These are phyloP conservation scores for Percopsis omiscomaycus DNA, from an alignment of 2,797 vertebrate genomes.

Conservation along the genomic window DNA sequence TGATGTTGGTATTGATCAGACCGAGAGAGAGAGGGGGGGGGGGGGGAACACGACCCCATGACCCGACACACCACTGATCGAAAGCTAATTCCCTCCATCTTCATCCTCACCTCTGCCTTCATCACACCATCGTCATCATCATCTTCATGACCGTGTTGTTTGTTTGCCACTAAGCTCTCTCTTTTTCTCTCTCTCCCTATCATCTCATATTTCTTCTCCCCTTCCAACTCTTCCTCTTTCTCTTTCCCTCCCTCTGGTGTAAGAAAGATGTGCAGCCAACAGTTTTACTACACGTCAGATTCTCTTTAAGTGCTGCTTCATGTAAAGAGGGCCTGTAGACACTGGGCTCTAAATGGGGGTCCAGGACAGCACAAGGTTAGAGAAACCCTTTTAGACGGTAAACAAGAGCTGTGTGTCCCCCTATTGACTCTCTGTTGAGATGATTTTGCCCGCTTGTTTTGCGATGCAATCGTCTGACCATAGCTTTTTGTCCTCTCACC, in stretches of 20 bases:
- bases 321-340: too few species aligned
- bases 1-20: constrained; percentile 71
- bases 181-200: constrained; percentile 15
- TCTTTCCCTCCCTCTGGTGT: too few species aligned
- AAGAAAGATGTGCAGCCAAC: constrained; percentile 34
- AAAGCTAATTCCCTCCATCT: constrained; percentile 70
- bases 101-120: constrained; percentile 50
- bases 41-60: constrained; percentile 59
- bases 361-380: too few species aligned
- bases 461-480: too few species aligned
- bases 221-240: constrained; percentile 50
- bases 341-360: too few species aligned
- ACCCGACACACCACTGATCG: constrained; percentile 70
- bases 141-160: neutral
- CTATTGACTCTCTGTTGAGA: too few species aligned
- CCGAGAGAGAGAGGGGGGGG: constrained; percentile 47
- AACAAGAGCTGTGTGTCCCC: too few species aligned
- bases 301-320: too few species aligned
- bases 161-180: neutral
- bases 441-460: too few species aligned
- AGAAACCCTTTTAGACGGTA: too few species aligned
- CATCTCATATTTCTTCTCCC: constrained; percentile 43
- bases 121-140: constrained; percentile 12
- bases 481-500: too few species aligned
- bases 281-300: neutral